Conservation (phyloP, 2,888 invertebrate species). For the Platycheirus rosarum region DNA sequence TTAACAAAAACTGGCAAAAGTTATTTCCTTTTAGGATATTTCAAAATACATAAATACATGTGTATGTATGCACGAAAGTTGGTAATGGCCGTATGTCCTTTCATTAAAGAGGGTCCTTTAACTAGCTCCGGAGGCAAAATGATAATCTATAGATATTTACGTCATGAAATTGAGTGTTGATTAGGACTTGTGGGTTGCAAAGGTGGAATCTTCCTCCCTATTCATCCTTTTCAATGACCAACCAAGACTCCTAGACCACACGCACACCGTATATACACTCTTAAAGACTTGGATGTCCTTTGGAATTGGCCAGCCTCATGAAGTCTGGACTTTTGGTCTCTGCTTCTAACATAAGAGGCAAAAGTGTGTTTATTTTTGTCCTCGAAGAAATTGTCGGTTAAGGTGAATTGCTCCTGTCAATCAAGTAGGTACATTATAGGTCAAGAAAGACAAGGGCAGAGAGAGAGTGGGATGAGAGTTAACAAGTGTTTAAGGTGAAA, state of each 20-base stretch:
- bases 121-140: slow-evolving; percentile 44
- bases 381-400: slow-evolving; percentile 42
- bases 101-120: slow-evolving; percentile 37
- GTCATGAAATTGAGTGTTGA: slow-evolving; percentile 72
- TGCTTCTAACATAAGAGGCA: neutral
- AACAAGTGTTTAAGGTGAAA: slow-evolving; percentile 59
- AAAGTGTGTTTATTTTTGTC: slow-evolving; percentile 41
- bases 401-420: slow-evolving; percentile 61
- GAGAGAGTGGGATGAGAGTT: slow-evolving; percentile 7
- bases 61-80: neutral
- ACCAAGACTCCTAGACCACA: neutral
- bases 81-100: slow-evolving; percentile 36
- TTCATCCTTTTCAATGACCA: neutral
- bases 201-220: slow-evolving; percentile 52
- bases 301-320: neutral
- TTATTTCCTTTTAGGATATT: slow-evolving; percentile 57
- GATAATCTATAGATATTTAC: slow-evolving; percentile 66
- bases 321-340: neutral
- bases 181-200: slow-evolving; percentile 69
- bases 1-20: slow-evolving; percentile 22
- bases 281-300: neutral
- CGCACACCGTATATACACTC: neutral
- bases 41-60: slow-evolving; percentile 13
- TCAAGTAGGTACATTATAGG: slow-evolving; percentile 45
- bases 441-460: slow-evolving; percentile 36